Evolutionary conservation across 2,113 vertebrate genomes (phyloP).

Genomic region (Podarcis raffonei): DNA sequence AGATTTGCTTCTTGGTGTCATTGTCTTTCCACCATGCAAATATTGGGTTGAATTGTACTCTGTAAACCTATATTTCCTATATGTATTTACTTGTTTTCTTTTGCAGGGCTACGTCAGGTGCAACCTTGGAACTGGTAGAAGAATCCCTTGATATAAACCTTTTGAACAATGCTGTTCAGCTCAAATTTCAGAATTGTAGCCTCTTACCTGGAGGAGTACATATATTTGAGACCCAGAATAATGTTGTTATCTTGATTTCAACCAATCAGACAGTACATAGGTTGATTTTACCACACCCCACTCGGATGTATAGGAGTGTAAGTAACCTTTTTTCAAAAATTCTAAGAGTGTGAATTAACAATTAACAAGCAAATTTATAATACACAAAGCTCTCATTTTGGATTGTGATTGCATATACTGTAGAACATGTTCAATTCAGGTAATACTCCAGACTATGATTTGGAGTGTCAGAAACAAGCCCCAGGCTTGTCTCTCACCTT

Average conservation of each 20-base stretch:
- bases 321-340: constrained; percentile 65
- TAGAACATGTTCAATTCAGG: neutral
- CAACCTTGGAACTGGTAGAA: constrained; percentile 87
- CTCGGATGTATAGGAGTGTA: constrained; percentile 89
- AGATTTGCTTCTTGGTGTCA: neutral
- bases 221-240: constrained; percentile 86
- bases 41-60: neutral
- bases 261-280: constrained; percentile 91
- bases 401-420: neutral
- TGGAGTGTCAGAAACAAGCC: neutral
- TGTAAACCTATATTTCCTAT: neutral
- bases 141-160: constrained; percentile 90
- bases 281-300: constrained; percentile 88
- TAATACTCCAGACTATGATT: neutral
- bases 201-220: constrained; percentile 87
- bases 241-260: constrained; percentile 83
- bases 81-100: neutral
- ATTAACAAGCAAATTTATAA: no score
- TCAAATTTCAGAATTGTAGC: constrained; percentile 83
- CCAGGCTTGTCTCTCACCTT: neutral
- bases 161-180: constrained; percentile 84
- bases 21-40: neutral
- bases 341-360: neutral
- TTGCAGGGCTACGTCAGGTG: constrained; percentile 84
- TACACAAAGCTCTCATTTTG: neutral